These are phyloP conservation scores for Pyxicephalus adspersus DNA, from an alignment of 2,113 vertebrate species.

Conservation along the genomic window DNA sequence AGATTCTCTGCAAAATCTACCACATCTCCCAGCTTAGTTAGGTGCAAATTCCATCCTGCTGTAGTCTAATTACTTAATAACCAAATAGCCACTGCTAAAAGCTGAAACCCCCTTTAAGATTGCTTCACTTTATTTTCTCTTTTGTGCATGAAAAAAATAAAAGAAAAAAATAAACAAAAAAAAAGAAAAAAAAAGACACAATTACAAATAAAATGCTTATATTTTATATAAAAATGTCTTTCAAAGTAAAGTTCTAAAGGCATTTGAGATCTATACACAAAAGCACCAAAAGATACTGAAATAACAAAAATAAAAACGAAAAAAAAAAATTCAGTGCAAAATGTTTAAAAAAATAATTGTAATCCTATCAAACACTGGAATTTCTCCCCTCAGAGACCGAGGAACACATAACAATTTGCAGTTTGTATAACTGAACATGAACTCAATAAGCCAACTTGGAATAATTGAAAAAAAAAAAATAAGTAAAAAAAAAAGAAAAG, in stretches of 20 bases:
- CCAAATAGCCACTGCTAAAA: too few relatives aligned
- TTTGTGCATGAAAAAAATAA: background rate
- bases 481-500: slow-evolving; percentile 28
- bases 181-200: slow-evolving; percentile 14
- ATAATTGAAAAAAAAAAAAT: slow-evolving; percentile 1
- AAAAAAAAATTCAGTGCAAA: slow-evolving; percentile 48
- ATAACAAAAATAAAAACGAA: slow-evolving; percentile 27
- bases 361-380: slow-evolving; percentile 33
- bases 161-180: background rate
- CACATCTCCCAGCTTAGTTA: too few relatives aligned
- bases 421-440: slow-evolving; percentile 20
- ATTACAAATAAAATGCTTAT: slow-evolving; percentile 49
- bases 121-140: too few relatives aligned
- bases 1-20: too few relatives aligned
- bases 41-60: too few relatives aligned
- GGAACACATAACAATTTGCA: slow-evolving; percentile 12
- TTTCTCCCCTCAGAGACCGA: slow-evolving; percentile 2
- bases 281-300: slow-evolving; percentile 53
- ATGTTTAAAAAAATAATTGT: slow-evolving; percentile 41
- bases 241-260: slow-evolving; percentile 53
- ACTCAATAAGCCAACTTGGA: background rate
- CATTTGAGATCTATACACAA: slow-evolving; percentile 54
- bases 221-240: slow-evolving; percentile 52
- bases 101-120: too few relatives aligned
- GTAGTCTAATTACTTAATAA: too few relatives aligned